Conservation (phyloP, 2,888 invertebrate species). For the Parnassius smintheus region DNA sequence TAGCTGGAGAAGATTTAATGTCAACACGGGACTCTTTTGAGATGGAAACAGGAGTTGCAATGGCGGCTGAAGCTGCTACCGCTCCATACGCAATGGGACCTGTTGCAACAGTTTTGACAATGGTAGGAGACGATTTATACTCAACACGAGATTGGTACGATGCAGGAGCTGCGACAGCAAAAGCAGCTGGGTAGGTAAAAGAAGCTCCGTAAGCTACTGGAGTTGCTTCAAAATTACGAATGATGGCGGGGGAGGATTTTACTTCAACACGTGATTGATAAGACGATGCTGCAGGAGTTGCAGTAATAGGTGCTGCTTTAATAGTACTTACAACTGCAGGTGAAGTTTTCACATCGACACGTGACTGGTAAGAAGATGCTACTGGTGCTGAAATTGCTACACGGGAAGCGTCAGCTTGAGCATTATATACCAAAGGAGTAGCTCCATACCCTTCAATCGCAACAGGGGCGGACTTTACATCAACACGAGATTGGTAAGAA, state of each 20-base stretch:
- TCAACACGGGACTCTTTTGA: slow-evolving; percentile 58
- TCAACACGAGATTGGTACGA: slow-evolving; percentile 37
- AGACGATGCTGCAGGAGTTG: slow-evolving; percentile 48
- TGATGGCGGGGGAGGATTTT: slow-evolving; percentile 43
- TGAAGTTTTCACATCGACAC: slow-evolving; percentile 45
- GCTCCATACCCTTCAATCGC: slow-evolving; percentile 34
- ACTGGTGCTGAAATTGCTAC: slow-evolving; percentile 32
- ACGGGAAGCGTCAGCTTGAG: slow-evolving; percentile 31
- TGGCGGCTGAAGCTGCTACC: slow-evolving; percentile 34
- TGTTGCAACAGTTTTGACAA: not conserved
- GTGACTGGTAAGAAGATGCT: slow-evolving; percentile 50
- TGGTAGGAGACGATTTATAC: slow-evolving; percentile 17
- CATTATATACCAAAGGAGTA: slow-evolving; percentile 36
- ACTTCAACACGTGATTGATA: slow-evolving; percentile 47
- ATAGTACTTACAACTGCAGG: slow-evolving; percentile 38
- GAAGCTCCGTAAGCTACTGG: slow-evolving; percentile 29
- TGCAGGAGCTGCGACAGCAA: slow-evolving; percentile 33
- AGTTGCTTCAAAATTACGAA: slow-evolving; percentile 32
- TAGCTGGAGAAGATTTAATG: slow-evolving; percentile 29
- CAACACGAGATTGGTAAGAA: slow-evolving; percentile 46
- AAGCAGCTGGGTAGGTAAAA: slow-evolving; percentile 22
- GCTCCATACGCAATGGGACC: slow-evolving; percentile 1
- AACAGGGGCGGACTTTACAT: slow-evolving; percentile 43
- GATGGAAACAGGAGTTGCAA: slow-evolving; percentile 49
- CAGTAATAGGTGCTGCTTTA: slow-evolving; percentile 37